Percentiles rank a stretch among this genome's conserved stretches.
phyloP scores from a whole-genome alignment of 2,888 invertebrate species.

The Leucoma salicis region DNA sequence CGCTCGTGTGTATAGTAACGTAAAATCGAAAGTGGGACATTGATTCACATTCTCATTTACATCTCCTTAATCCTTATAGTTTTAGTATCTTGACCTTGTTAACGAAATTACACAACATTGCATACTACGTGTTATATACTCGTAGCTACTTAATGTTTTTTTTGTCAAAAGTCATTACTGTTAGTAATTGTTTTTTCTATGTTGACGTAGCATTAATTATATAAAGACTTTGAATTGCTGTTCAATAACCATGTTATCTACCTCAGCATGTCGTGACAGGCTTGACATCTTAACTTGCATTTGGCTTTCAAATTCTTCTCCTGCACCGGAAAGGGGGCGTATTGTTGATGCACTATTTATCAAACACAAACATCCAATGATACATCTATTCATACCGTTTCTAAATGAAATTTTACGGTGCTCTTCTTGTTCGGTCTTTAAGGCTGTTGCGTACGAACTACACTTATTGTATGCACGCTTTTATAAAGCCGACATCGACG shows the following conservation, averaged over 20 bases:
- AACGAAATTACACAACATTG: no score
- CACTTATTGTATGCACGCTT: slow-evolving; percentile 49
- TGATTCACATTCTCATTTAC: slow-evolving; percentile 39
- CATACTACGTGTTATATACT: no score
- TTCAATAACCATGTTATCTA: slow-evolving; percentile 38
- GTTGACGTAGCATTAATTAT: slow-evolving; percentile 17
- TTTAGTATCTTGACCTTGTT: no score
- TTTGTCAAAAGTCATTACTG: no score
- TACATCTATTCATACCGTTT: slow-evolving; percentile 61
- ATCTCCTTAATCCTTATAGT: slow-evolving; percentile 44
- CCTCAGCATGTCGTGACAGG: slow-evolving; percentile 38
- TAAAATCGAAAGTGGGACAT: slow-evolving; percentile 40
- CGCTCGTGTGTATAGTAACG: slow-evolving; percentile 32
- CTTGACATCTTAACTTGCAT: slow-evolving; percentile 29
- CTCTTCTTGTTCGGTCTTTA: slow-evolving; percentile 52
- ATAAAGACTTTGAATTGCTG: slow-evolving; percentile 8
- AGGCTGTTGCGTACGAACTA: slow-evolving; percentile 57
- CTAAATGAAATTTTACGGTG: slow-evolving; percentile 68
- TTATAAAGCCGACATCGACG: slow-evolving; percentile 53
- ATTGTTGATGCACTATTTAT: slow-evolving; percentile 71
- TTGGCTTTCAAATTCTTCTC: slow-evolving; percentile 20
- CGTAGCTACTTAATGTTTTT: no score
- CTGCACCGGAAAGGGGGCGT: slow-evolving; percentile 61
- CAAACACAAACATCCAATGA: slow-evolving; percentile 68
- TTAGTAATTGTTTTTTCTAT: no score